Evolutionary conservation across 2,888 invertebrate species (phyloP).

Genomic region (Harpalus rufipes): DNA sequence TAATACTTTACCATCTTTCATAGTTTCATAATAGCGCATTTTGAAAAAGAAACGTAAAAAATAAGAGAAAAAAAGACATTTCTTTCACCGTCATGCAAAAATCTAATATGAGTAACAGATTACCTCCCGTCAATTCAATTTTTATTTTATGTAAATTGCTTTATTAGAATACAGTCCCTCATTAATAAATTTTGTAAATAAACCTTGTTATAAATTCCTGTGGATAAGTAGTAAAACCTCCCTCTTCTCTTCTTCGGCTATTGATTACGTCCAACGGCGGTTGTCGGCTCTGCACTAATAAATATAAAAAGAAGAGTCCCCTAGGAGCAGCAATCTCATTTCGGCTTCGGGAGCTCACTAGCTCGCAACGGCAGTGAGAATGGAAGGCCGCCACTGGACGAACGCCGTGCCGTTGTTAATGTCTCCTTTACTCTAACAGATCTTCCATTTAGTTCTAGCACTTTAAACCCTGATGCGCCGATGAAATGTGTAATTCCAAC

Average conservation of each 20-base stretch:
- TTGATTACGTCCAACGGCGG: neutral
- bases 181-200: neutral
- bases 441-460: slow-evolving; percentile 13
- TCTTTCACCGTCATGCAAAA: too few relatives aligned
- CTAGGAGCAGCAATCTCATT: slow-evolving; percentile 12
- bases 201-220: neutral
- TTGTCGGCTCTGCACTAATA: slow-evolving; percentile 18
- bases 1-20: too few relatives aligned
- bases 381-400: neutral
- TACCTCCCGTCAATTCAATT: too few relatives aligned
- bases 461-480: slow-evolving; percentile 13
- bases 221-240: neutral
- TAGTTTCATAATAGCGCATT: too few relatives aligned
- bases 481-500: slow-evolving; percentile 6
- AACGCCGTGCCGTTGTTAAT: slow-evolving; percentile 9
- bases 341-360: neutral
- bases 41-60: too few relatives aligned
- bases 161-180: neutral
- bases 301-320: slow-evolving; percentile 25
- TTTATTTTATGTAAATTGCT: too few relatives aligned
- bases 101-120: too few relatives aligned
- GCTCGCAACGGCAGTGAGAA: neutral
- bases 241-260: neutral
- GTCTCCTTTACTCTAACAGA: slow-evolving; percentile 22
- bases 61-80: too few relatives aligned